phyloP scores from a whole-genome alignment of 92 coral and sea anemone species.

The Porites evermanni region DNA sequence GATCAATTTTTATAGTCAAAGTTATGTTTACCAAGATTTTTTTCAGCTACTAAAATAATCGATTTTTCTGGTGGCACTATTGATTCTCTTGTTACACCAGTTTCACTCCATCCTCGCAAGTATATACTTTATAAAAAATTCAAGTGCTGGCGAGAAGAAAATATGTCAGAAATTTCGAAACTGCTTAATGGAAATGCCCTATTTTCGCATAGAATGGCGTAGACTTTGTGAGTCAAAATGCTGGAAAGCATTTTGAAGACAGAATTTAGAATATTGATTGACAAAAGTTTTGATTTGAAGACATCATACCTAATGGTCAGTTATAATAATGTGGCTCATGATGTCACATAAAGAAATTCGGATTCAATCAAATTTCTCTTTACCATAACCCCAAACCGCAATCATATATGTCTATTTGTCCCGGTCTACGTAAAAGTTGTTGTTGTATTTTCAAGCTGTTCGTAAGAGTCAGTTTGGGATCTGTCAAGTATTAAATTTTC shows the following conservation, averaged over 20 bases:
- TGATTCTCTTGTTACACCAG: slow-evolving; percentile 27
- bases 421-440: too few species aligned
- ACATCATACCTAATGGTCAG: neutral
- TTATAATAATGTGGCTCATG: neutral
- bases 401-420: neutral
- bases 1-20: too few species aligned
- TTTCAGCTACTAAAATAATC: slow-evolving; percentile 4
- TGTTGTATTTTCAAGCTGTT: too few species aligned
- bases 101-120: slow-evolving; percentile 30
- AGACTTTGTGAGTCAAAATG: neutral
- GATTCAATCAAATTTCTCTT: neutral
- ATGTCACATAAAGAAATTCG: neutral
- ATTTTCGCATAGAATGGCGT: neutral
- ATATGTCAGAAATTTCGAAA: slow-evolving; percentile 43
- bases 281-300: neutral
- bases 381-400: too few species aligned
- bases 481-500: too few species aligned
- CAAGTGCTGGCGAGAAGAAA: slow-evolving; percentile 15
- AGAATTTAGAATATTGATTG: too few species aligned
- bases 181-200: neutral
- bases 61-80: slow-evolving; percentile 40
- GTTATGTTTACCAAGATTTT: neutral
- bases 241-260: too few species aligned
- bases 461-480: too few species aligned
- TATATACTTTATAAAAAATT: slow-evolving; percentile 40